Evolutionary conservation across 2,888 invertebrate genomes (phyloP).

Genomic region (Xanthia togata): DNA sequence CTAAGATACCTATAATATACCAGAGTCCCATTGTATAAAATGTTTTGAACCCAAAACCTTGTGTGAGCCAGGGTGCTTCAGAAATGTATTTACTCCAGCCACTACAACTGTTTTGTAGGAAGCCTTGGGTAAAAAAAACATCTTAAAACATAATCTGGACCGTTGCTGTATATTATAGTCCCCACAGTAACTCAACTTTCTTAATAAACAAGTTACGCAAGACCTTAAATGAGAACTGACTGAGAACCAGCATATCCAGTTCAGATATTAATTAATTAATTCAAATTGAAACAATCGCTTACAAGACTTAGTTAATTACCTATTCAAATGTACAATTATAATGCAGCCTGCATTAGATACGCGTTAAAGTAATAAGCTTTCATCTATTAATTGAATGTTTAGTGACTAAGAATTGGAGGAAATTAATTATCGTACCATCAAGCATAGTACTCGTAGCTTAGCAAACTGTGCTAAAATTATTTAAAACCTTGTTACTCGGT

Average conservation of each 20-base stretch:
- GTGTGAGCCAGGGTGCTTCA: neutral
- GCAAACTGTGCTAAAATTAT: constrained; percentile 5
- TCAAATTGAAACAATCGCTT: constrained; percentile 59
- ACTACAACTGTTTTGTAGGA: neutral
- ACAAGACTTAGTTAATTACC: constrained; percentile 49
- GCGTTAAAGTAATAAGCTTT: constrained; percentile 20
- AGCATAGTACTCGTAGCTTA: neutral
- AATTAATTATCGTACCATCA: constrained; percentile 28
- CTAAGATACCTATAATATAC: neutral
- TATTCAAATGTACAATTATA: constrained; percentile 50
- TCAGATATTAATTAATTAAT: constrained; percentile 55
- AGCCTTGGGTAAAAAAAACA: neutral
- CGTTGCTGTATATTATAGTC: neutral
- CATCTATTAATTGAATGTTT: constrained; percentile 35
- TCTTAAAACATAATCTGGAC: neutral
- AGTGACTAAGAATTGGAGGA: constrained; percentile 24
- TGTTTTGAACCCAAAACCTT: neutral
- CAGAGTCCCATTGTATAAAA: neutral
- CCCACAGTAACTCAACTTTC: constrained; percentile 18
- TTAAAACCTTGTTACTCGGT: neutral
- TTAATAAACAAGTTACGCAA: constrained; percentile 28
- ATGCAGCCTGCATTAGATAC: constrained; percentile 32
- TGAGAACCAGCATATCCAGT: constrained; percentile 38
- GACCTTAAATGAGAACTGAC: constrained; percentile 27
- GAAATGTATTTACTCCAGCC: neutral